These are phyloP conservation scores for Labeo catla DNA, from an alignment of 2,113 vertebrate species.

Conservation along the genomic window DNA sequence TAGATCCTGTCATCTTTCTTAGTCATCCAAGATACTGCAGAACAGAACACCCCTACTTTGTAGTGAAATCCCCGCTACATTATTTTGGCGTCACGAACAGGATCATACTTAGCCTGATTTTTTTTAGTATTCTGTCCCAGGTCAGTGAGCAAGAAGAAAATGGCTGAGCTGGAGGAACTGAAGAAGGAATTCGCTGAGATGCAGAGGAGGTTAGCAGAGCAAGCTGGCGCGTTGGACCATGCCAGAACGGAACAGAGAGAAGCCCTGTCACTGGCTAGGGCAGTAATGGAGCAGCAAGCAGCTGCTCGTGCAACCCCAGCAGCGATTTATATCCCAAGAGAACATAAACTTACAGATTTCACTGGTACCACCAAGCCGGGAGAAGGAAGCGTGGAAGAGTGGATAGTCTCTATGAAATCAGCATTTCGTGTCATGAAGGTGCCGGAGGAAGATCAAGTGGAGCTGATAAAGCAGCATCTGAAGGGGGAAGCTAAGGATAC, in stretches of 20 bases:
- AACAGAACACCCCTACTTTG: no score
- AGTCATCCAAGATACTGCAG: no score
- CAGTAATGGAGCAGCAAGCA: background rate
- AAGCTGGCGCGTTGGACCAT: background rate
- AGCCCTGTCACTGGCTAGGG: background rate
- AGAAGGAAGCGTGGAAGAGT: slow-evolving; percentile 1
- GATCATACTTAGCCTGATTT: no score
- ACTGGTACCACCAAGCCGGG: background rate
- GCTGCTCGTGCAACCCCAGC: no score
- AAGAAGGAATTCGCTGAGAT: slow-evolving; percentile 2
- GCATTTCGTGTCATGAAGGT: background rate
- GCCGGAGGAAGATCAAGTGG: background rate
- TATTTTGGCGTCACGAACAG: no score
- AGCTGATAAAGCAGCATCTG: slow-evolving; percentile 7
- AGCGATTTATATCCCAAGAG: no score
- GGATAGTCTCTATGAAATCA: background rate
- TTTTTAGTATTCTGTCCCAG: background rate
- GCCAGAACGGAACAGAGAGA: background rate
- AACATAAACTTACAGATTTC: slow-evolving; percentile 7
- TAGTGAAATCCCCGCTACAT: no score
- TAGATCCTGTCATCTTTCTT: no score
- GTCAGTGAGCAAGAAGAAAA: slow-evolving; percentile 10
- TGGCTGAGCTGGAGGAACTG: background rate
- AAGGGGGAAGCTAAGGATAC: background rate
- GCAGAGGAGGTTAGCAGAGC: background rate